Base-by-base conservation (phyloP, 2,888 invertebrate genomes). In the Hemaris fuciformis region DNA sequence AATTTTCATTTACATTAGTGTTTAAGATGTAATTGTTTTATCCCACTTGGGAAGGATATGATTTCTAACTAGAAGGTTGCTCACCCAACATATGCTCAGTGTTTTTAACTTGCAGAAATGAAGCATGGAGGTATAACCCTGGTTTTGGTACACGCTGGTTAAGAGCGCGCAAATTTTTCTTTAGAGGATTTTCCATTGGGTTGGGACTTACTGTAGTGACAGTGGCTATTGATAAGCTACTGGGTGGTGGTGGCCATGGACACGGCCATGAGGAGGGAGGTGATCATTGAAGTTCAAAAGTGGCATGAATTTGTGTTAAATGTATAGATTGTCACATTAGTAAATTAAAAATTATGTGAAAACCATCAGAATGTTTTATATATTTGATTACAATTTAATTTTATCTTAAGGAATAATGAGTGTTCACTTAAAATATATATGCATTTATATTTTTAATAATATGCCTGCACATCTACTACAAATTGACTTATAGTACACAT, bases 111-210 rank as follows among this genome's bases (percentile, higher is more conserved):
- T 53, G 53, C 76, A 96, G 96, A 78, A 98, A 98, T 84, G 96
- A 97, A 87, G 96, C 96, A 0, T 98, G 98, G 98, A 93, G 96
- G 25, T 97, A 94, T 77, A 87, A 96, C 73, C 88, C 88, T 1
- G 94, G 94, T 57, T 95, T 94, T 70, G 95, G 95, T 15, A 94
- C 94, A 0, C 86, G 84, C 20, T 71, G 73, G 43, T 63, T 69
- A 2, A 93, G 95, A 7, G 73, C 92, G 0, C 76, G 80, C 15
- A 75, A 74, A 0, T 79, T 93, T 10, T 84, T 96, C 68, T 93
- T 94, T 68, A 93, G 96, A 59, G 97, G 97, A 0, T 92, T 96
- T 60, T 91, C 92, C 59, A 77, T 94, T 25, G 97, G 97, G 0
- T 85, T 95, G 61, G 94, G 67, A 0, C 81, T 91, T 1, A 81